Evolutionary conservation across 2,797 vertebrate species (phyloP), one percentile per base, ranked within the genome.

Genomic region (Chelonia mydas): DNA sequence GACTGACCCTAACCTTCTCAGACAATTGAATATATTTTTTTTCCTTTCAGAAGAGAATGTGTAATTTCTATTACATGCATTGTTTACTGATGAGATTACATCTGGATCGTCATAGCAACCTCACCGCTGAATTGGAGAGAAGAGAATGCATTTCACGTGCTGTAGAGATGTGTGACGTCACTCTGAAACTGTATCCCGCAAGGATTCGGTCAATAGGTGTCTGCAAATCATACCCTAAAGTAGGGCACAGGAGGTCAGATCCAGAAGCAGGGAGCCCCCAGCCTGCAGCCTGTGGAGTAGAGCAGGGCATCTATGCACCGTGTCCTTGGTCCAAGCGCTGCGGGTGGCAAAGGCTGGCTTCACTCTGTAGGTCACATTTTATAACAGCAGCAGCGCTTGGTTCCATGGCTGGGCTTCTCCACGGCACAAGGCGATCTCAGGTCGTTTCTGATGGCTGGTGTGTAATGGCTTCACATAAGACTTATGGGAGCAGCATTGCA

Each of bases 51-150:
- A 9, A 72, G 61, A 16, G 57, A 7, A 1, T 27, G 5, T 7
- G 88, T 76, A 1, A 11, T n/a, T 86, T 72, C 84, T 15, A 25
- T 10, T 21, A 17, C 37, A 1, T 37, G 6, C 1, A 0, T 2
- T 3, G 0, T 9, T 0, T 1, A 1, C 25, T 6, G 31, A 13
- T 6, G 21, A 15, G 28, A 5, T 1, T 1, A 6, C 5, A 7
- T 2, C 57, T 3, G 2, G 0, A 16, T 4, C 28, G 1, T 2
- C 1, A 6, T 0, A n/a, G 37, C 41, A 7, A 12, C 2, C 37
- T 16, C 45, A 19, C 0, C 1, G 61, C 81, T 57, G 3, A 49
- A 33, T 9, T 1, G n/a, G 55, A 65, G 47, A 41, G 51, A n/a
- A n/a, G 33, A 45, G n/a, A 47, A 13, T 2, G 3, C 10, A 6